These are phyloP conservation scores for Nyctibius grandis DNA, from an alignment of 2,797 vertebrate species.

Conservation along the genomic window DNA sequence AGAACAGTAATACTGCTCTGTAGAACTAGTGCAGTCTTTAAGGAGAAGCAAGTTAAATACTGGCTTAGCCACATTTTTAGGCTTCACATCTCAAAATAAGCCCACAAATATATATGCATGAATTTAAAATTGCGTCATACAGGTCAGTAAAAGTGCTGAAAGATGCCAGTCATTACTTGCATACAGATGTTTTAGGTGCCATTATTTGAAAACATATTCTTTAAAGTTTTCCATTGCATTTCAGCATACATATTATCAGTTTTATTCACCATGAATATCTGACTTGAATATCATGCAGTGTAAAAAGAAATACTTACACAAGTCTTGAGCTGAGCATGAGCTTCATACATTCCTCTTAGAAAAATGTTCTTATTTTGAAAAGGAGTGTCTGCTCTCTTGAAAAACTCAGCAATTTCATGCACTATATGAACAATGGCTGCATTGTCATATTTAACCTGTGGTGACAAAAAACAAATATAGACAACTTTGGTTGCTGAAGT, in stretches of 20 bases:
- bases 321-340: constrained; percentile 12
- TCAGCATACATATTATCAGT: background rate
- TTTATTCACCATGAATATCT: background rate
- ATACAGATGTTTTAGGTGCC: background rate
- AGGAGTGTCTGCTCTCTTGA: background rate
- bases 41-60: background rate
- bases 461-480: background rate
- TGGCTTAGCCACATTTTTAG: background rate
- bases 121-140: background rate
- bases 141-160: background rate
- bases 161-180: background rate
- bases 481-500: background rate
- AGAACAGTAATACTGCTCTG: background rate
- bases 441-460: constrained; percentile 9
- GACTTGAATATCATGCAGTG: background rate
- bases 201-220: background rate
- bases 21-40: background rate
- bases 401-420: constrained; percentile 33
- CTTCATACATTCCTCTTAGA: constrained; percentile 28
- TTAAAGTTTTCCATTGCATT: background rate
- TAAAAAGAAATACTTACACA: constrained; percentile 39
- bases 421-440: constrained; percentile 15
- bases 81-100: background rate
- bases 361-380: constrained; percentile 7
- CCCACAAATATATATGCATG: background rate